These are phyloP conservation scores for Orthosia incerta DNA, from an alignment of 2,888 invertebrate species.

Conservation along the genomic window DNA sequence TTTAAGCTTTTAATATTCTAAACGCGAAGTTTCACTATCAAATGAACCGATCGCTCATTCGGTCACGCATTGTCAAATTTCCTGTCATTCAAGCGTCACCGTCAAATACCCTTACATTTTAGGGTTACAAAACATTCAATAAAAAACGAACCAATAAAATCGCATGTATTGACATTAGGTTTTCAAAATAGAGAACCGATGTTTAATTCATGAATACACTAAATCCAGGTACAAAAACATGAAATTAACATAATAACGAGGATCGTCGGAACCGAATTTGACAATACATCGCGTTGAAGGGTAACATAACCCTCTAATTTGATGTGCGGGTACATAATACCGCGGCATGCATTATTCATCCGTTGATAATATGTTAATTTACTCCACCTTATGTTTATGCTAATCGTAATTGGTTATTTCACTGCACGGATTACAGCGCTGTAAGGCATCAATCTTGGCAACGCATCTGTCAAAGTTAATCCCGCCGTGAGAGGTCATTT, in stretches of 20 bases:
- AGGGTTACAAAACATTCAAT: conserved; percentile 73
- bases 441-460: conserved; percentile 79
- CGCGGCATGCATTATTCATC: conserved; percentile 85
- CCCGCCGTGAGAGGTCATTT: conserved; percentile 73
- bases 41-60: conserved; percentile 74
- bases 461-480: conserved; percentile 82
- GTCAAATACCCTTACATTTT: conserved; percentile 77
- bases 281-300: conserved; percentile 69
- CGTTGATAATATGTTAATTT: conserved; percentile 87
- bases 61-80: conserved; percentile 74
- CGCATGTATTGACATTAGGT: conserved; percentile 67
- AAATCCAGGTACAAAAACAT: conserved; percentile 73
- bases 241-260: conserved; percentile 77
- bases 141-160: conserved; percentile 71
- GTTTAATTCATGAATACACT: conserved; percentile 69
- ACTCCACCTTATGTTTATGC: conserved; percentile 88
- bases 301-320: conserved; percentile 82
- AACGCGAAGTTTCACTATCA: conserved; percentile 67
- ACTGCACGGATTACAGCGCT: conserved; percentile 81
- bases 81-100: conserved; percentile 70
- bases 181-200: conserved; percentile 66
- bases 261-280: conserved; percentile 68
- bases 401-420: conserved; percentile 90
- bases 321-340: conserved; percentile 74
- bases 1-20: conserved; percentile 72